Evolutionary conservation across 2,113 vertebrate genomes (phyloP).

Genomic region (Hemiscyllium ocellatum): DNA sequence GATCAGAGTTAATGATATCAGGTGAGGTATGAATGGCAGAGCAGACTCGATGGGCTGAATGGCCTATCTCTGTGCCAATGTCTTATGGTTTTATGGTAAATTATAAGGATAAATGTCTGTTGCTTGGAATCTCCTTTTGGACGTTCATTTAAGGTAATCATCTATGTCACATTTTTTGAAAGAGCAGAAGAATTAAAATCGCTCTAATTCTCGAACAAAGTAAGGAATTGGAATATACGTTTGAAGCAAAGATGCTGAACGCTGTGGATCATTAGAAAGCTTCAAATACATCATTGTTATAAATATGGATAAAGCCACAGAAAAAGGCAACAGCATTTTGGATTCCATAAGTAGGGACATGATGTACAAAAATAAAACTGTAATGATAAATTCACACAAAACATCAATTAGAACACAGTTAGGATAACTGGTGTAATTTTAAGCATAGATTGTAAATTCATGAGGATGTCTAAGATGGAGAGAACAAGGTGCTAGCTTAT

Average conservation of each 20-base stretch:
- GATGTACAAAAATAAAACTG: background rate
- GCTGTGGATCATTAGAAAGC: background rate
- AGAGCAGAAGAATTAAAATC: background rate
- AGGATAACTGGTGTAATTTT: background rate
- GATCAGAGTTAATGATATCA: too few relatives aligned
- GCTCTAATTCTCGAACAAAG: background rate
- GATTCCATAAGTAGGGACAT: background rate
- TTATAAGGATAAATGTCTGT: background rate
- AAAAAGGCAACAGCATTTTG: background rate
- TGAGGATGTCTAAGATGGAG: background rate
- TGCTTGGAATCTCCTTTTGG: background rate
- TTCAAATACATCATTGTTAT: background rate
- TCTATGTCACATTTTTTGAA: background rate
- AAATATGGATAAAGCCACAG: background rate
- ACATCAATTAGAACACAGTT: background rate
- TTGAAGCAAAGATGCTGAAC: background rate
- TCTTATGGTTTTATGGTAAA: background rate
- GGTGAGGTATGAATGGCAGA: too few relatives aligned
- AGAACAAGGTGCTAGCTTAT: background rate
- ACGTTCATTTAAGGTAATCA: background rate
- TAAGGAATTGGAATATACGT: background rate
- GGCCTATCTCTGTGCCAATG: too few relatives aligned
- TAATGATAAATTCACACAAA: background rate
- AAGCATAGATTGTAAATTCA: background rate
- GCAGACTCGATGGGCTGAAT: too few relatives aligned